Base-by-base conservation (phyloP, 2,888 invertebrate species). In the Harpalus rufipes region DNA sequence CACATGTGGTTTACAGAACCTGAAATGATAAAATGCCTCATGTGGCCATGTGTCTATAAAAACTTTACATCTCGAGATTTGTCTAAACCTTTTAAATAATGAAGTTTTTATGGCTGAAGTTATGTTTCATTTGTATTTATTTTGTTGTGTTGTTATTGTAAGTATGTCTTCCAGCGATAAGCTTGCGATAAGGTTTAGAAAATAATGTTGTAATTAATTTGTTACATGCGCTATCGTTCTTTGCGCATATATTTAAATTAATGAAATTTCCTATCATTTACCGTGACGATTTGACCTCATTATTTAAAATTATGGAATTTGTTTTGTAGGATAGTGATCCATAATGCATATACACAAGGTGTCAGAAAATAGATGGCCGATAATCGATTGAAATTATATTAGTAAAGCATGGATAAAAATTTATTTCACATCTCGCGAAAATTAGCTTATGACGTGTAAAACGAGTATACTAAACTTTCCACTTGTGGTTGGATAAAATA, bases 151-250 rank as follows among this genome's bases (percentile, higher is more conserved):
- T 65, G 21, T 25, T 65, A 5, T 65, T 18, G n/a, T 4, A 65
- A 25, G 14, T 32, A 32, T 51, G 44, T 51, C 44, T 51, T 51
- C 8, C 10, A 0, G 32, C 32, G 44, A 51, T 51, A 25, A 65
- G 32, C 21, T n/a, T 12, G 8, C 12, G 65, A 65, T 65, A 65
- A 21, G n/a, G 32, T 25, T 65, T 65, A 7, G 16, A 74, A 51
- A 74, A n/a, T 6, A 10, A n/a, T n/a, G 41, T 6, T 74, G 18
- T 74, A 74, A 74, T 74, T 56, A 74, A 74, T 74, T 74, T 39
- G 44, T 44, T 74, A 7, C 44, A 63, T 18, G 56, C 44, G 44
- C 51, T 74, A 74, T 74, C 56, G 18, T 41, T 44, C 12, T 56
- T 16, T 41, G 41, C 41, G 72, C 44, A 44, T 74, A 74, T 16